phyloP scores from a whole-genome alignment of 1,140 invertebrate species.

The Drosophila chauvacae region DNA sequence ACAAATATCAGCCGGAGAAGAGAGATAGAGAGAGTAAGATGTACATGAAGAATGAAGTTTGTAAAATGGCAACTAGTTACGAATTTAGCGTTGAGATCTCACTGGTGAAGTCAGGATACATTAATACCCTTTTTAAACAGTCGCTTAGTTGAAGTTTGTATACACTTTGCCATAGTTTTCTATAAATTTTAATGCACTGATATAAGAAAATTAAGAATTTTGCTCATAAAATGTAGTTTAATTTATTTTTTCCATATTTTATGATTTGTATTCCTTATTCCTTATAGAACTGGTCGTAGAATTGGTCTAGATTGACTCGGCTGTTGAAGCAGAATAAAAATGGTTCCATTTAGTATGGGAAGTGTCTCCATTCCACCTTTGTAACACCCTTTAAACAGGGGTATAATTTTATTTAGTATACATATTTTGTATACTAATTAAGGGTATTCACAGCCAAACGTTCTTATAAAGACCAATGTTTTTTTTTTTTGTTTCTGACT shows the following conservation, averaged over 20 bases:
- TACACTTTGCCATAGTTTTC: background rate
- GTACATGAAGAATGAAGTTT: slow-evolving; percentile 32
- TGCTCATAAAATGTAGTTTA: too few relatives aligned
- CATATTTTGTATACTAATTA: too few relatives aligned
- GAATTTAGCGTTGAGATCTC: slow-evolving; percentile 7
- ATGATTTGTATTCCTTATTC: too few relatives aligned
- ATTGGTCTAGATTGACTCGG: background rate
- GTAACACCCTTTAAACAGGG: background rate
- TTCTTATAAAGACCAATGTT: background rate
- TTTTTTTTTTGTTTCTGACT: slow-evolving; percentile 4
- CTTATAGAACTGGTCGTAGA: background rate
- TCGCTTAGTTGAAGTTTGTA: background rate
- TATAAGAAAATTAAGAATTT: too few relatives aligned
- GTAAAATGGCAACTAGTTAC: slow-evolving; percentile 29
- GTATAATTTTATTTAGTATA: too few relatives aligned
- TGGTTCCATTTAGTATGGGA: background rate
- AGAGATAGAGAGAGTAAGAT: slow-evolving; percentile 8
- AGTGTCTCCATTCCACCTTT: background rate
- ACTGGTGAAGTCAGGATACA: background rate
- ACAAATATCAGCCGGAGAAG: background rate
- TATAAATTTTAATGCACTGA: background rate
- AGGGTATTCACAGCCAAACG: slow-evolving; percentile 18
- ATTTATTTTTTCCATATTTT: too few relatives aligned
- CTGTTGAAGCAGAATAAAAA: background rate
- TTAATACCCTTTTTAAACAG: background rate